Conservation (phyloP, 2,888 invertebrate genomes). For the Callinectes sapidus region DNA sequence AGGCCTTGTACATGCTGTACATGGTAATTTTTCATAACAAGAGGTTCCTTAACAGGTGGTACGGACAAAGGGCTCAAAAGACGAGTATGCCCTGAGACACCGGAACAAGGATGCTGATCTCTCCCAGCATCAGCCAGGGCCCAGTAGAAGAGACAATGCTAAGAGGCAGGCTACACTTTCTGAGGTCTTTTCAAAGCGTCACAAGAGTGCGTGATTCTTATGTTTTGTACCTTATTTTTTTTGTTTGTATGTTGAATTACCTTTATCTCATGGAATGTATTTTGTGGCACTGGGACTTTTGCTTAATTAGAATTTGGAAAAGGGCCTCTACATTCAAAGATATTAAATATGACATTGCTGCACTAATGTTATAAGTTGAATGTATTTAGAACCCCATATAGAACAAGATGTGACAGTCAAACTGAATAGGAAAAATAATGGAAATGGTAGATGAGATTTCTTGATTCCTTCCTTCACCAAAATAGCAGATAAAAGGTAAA, state of each 20-base stretch:
- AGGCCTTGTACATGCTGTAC: background rate
- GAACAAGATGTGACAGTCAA: too few species aligned
- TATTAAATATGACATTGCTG: background rate
- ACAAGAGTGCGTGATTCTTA: background rate
- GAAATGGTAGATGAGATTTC: too few species aligned
- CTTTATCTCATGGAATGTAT: background rate
- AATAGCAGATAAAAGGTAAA: too few species aligned
- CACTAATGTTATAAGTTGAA: background rate
- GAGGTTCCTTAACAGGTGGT: background rate
- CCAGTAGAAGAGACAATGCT: background rate
- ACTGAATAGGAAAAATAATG: too few species aligned
- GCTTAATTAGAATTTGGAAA: background rate
- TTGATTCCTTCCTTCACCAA: background rate
- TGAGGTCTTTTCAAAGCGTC: background rate
- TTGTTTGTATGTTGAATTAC: background rate
- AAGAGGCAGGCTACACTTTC: slow-evolving; percentile 7
- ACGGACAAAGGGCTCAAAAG: background rate
- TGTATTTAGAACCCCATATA: background rate
- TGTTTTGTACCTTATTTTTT: background rate
- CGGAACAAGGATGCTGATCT: background rate
- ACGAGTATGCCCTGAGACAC: background rate
- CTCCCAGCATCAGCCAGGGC: background rate
- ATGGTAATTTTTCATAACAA: background rate
- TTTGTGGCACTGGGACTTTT: background rate
- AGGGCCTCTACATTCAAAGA: background rate